These are phyloP conservation scores for Polymixis flavicincta DNA, from an alignment of 2,888 invertebrate genomes.

Conservation along the genomic window DNA sequence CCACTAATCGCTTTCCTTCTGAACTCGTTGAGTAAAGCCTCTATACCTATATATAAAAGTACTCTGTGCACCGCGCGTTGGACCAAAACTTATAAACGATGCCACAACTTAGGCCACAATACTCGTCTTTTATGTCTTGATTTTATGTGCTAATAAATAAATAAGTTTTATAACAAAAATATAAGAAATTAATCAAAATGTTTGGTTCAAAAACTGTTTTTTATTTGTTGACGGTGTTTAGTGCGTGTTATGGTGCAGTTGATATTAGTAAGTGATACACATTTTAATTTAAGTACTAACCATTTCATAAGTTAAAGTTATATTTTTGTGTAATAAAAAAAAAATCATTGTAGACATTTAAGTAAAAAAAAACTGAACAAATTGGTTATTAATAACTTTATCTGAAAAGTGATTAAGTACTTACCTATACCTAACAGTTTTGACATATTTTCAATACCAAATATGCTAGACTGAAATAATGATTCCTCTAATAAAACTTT, in stretches of 20 bases:
- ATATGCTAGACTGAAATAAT: background rate
- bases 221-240: constrained; percentile 68
- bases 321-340: background rate
- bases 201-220: constrained; percentile 53
- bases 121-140: constrained; percentile 58
- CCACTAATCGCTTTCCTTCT: too few relatives aligned
- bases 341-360: background rate
- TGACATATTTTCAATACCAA: background rate
- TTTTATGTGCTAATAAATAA: constrained; percentile 18
- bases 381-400: background rate
- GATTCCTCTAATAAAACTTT: background rate
- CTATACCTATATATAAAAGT: too few relatives aligned
- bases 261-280: constrained; percentile 79
- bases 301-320: background rate
- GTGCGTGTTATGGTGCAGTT: constrained; percentile 72
- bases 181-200: constrained; percentile 36
- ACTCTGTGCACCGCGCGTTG: too few relatives aligned
- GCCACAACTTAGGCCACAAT: constrained; percentile 59
- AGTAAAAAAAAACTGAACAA: background rate
- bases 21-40: too few relatives aligned
- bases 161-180: background rate
- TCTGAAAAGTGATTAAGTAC: background rate
- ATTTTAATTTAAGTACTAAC: background rate
- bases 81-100: constrained; percentile 66
- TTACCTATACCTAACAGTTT: background rate